Evolutionary conservation across 2,113 vertebrate genomes (phyloP), one percentile per base, ranked within the genome.

Genomic region (Alligator sinensis): DNA sequence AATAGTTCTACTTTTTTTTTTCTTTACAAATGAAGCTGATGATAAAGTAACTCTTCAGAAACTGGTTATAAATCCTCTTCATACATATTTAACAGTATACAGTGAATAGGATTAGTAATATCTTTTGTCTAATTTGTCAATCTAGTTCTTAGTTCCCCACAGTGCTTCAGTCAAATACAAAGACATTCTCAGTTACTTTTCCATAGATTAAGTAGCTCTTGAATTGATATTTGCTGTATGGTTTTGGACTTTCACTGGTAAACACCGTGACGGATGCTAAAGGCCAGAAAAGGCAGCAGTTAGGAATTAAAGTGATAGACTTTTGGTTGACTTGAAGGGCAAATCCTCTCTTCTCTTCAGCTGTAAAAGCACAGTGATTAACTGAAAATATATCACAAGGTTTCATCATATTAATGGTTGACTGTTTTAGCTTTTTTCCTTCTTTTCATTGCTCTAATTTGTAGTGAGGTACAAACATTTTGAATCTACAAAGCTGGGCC

Each of bases 1-100:
- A 94, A 95, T 34, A 83, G 85, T 94, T 94, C 1, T 2, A 10
- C 11, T 90, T 91, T 80, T 88, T 88, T 47, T 47, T 95, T 96
- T 86, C 88, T 96, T 91, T 97, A 82, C 92, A 94, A 97, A 96
- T 91, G 57, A 95, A 97, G 94, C 81, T 34, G 27, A 81, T 87
- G 90, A 95, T 95, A 95, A 97, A 93, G 91, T 97, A 96, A 98
- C 93, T 97, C 87, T 95, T 97, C 96, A 95, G 88, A 81, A 97
- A 84, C 94, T 96, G 83, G 90, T 95, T 96, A 92, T 95, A 97
- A 96, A 96, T 94, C 79, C 81, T 90, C 92, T 96, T 97, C 92
- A 95, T 97, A 75, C 91, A 92, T 95, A 96, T 97, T 97, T 97
- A 93, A 94, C 64, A 88, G 92, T 93, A 89, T 94, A 96, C 90